phyloP scores from a whole-genome alignment of 2,888 invertebrate species.

The Trissolcus brochymenae region DNA sequence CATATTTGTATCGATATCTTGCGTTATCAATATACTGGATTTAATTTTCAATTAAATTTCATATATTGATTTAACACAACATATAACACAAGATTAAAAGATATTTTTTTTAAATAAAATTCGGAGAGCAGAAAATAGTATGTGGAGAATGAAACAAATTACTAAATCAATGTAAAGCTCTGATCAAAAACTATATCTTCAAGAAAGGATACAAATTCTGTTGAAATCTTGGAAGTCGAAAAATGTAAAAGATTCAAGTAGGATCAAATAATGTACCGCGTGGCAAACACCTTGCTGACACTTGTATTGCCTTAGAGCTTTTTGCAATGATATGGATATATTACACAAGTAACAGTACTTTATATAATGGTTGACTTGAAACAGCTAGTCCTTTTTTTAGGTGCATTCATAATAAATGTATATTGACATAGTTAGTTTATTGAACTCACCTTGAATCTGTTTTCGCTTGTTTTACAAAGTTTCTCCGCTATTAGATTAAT shows the following conservation, averaged over 20 bases:
- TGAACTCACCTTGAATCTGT: no score
- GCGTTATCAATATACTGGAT: no score
- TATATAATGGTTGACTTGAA: slow-evolving; percentile 38
- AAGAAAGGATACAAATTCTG: slow-evolving; percentile 19
- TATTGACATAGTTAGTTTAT: no score
- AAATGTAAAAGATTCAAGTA: slow-evolving; percentile 27
- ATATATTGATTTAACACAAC: no score
- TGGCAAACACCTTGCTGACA: slow-evolving; percentile 38
- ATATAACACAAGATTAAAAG: no score
- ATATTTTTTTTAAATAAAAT: no score
- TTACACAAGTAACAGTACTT: slow-evolving; percentile 14
- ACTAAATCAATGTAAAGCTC: slow-evolving; percentile 1
- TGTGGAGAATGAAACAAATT: not conserved
- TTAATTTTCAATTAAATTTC: not conserved
- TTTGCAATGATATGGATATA: slow-evolving; percentile 46
- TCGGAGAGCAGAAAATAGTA: no score
- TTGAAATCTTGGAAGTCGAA: slow-evolving; percentile 28
- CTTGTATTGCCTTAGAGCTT: slow-evolving; percentile 39
- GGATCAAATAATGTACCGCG: slow-evolving; percentile 48
- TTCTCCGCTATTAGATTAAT: no score
- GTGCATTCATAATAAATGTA: not conserved
- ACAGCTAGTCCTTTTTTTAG: slow-evolving; percentile 10
- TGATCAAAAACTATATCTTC: slow-evolving; percentile 15
- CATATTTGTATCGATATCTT: no score
- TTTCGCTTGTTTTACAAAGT: no score